A percentile compares a stretch with the other conserved stretches of the same genome.
Evolutionary conservation across 2,888 invertebrate species (phyloP).

Genomic region (Agrochola macilenta): DNA sequence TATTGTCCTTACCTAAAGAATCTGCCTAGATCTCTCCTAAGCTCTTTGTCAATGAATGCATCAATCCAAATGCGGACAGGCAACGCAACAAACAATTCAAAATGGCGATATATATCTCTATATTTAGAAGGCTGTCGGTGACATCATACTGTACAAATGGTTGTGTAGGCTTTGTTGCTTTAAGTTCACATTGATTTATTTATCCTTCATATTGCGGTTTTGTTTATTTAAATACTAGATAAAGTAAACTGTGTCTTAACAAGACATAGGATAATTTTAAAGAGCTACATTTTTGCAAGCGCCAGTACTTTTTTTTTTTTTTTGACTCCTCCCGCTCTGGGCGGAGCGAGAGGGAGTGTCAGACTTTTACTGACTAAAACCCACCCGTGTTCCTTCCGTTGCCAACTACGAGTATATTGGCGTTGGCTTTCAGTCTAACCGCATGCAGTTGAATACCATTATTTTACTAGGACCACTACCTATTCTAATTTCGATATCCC

Average conservation of each 20-base stretch:
- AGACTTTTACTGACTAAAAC: too few relatives aligned
- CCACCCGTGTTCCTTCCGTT: too few relatives aligned
- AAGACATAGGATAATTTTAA: background rate
- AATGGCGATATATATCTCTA: conserved; percentile 46
- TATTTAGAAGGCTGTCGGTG: conserved; percentile 53
- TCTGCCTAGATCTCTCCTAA: background rate
- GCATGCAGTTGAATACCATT: too few relatives aligned
- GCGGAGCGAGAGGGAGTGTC: too few relatives aligned
- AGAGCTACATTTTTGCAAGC: background rate
- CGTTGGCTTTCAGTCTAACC: too few relatives aligned
- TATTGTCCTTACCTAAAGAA: background rate
- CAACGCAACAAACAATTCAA: conserved; percentile 35
- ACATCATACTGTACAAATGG: conserved; percentile 52
- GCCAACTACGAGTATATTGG: too few relatives aligned
- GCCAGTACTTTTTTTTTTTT: too few relatives aligned
- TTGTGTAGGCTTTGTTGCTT: conserved; percentile 48
- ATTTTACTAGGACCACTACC: too few relatives aligned
- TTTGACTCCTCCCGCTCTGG: too few relatives aligned
- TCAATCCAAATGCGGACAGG: conserved; percentile 20
- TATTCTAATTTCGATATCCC: too few relatives aligned
- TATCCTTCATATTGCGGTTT: conserved; percentile 8
- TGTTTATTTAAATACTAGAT: background rate
- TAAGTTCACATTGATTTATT: conserved; percentile 29
- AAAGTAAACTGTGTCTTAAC: too few relatives aligned
- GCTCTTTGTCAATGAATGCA: conserved; percentile 31